Evolutionary conservation across 1,140 invertebrate species (phyloP), one percentile per base, ranked within the genome.

Genomic region (Trichonephila inaurata): DNA sequence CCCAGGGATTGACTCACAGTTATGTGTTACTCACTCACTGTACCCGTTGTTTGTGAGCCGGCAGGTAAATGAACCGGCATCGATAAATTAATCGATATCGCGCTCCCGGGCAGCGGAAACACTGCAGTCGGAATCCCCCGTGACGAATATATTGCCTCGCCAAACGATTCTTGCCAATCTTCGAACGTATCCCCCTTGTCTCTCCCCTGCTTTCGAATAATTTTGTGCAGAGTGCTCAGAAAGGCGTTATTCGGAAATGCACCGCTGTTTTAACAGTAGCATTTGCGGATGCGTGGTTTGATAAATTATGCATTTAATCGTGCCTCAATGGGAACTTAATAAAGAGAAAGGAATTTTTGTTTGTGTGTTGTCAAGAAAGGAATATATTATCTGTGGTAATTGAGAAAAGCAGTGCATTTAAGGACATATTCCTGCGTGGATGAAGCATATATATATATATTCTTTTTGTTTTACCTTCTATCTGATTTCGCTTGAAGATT

Each of bases 71-170:
- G 86, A 88, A 88, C 86, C 86, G 33, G 60, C 86, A 88, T 88
- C 86, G 86, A 88, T 88, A 88, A 88, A 88, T 88, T 62, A 88
- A 88, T 88, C 86, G 86, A 88, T 88, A 88, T 88, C 86, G 86
- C 86, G 60, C 83, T 85, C 83, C 83, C 83, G 51, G 83, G 83
- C 58, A 85, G 58, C 82, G 66, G 66, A 69, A 69, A 69, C 66
- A 60, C 44, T 60, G 72, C 72, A 85, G 51, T 60, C 28, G 86
- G 61, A 64, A 64, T 88, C 86, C 86, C 85, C 86, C 86, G 60
- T 88, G 86, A 83, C 82, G 82, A 83, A 83, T 83, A 83, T 88
- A 88, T 88, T 88, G 86, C 62, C 28, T 88, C 58, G 24, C 21
- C 58, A 85, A 85, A 61, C 58, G 83, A 85, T 85, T 85, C 83